Conservation (phyloP, 2,113 vertebrate species). For the Lagopus muta region DNA sequence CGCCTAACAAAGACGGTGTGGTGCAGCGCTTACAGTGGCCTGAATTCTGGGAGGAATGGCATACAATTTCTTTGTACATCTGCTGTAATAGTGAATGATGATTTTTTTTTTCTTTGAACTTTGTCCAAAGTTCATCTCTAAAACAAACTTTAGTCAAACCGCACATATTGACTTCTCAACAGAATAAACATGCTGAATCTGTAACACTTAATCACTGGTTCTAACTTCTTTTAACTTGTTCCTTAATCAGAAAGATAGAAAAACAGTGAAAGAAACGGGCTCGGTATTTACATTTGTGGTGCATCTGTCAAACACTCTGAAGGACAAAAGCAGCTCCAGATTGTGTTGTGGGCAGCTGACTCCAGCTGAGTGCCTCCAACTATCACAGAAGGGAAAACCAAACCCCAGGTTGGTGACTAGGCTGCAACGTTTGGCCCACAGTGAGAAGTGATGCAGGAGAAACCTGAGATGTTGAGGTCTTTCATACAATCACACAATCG, state of each 20-base stretch:
- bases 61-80: neutral
- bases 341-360: neutral
- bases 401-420: neutral
- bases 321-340: neutral
- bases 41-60: neutral
- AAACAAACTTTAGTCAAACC: slow-evolving; percentile 54
- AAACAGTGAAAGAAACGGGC: neutral
- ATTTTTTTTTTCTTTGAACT: slow-evolving; percentile 50
- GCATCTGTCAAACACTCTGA: neutral
- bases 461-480: neutral
- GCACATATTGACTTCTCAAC: slow-evolving; percentile 18
- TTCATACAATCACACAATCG: no score
- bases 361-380: neutral
- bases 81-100: slow-evolving; percentile 24
- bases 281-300: neutral
- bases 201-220: neutral
- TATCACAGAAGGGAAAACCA: neutral
- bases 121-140: slow-evolving; percentile 58
- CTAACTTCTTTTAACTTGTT: slow-evolving; percentile 33
- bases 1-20: fast-evolving
- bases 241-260: slow-evolving; percentile 45
- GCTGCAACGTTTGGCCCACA: neutral
- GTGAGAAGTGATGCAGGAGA: neutral
- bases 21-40: fast-evolving
- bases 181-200: slow-evolving; percentile 46